Conservation (phyloP, 1,140 invertebrate species). For the Drosophila tani region DNA sequence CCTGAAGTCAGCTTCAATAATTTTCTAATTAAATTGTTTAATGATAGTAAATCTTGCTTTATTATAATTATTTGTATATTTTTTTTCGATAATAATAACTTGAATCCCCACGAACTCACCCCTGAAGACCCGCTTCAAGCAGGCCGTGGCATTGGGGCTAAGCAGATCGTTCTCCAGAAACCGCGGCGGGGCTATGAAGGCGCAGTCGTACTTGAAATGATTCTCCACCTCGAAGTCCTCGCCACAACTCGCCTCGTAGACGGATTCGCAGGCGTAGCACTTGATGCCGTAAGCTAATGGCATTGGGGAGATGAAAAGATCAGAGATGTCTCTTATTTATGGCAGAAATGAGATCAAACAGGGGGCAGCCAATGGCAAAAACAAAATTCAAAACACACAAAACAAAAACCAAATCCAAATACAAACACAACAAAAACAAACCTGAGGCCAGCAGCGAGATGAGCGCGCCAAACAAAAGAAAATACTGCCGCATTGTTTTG, state of each 20-base stretch:
- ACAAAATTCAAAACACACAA: conserved; percentile 4
- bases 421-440: conserved; percentile 47
- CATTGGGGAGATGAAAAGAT: conserved; percentile 59
- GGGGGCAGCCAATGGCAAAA: conserved; percentile 18
- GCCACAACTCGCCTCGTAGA: conserved; percentile 69
- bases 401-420: conserved; percentile 7
- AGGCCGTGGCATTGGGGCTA: conserved; percentile 74
- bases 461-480: conserved; percentile 61
- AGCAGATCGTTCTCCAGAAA: conserved; percentile 64
- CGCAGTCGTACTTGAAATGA: conserved; percentile 78
- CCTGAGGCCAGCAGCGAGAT: conserved; percentile 60
- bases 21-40: background rate
- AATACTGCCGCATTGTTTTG: conserved; percentile 69
- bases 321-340: conserved; percentile 39
- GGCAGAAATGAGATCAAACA: conserved; percentile 37
- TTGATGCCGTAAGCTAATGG: conserved; percentile 77
- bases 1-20: background rate
- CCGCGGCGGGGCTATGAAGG: conserved; percentile 71
- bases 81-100: background rate
- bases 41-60: background rate
- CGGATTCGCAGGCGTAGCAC: conserved; percentile 78
- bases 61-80: background rate
- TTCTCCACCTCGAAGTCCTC: conserved; percentile 75
- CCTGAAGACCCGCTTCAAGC: conserved; percentile 69
- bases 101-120: conserved; percentile 42